Conservation (phyloP, 2,797 vertebrate species). For the Acanthurus tractus region DNA sequence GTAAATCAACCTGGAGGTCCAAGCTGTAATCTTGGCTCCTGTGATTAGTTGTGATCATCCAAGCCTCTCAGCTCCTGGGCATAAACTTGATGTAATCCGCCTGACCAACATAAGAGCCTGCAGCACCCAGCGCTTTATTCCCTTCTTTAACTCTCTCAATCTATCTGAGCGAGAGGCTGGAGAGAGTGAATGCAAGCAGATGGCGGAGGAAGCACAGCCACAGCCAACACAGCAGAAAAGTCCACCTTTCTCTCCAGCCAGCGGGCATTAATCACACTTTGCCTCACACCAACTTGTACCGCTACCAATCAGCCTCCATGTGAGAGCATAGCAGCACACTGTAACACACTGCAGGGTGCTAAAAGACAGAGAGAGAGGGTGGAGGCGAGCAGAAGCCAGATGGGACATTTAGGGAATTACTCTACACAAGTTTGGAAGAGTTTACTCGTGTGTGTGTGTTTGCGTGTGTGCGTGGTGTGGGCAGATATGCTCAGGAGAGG, state of each 20-base stretch:
- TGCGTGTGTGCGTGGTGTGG: background rate
- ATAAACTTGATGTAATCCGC: slow-evolving; percentile 12
- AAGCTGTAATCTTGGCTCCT: background rate
- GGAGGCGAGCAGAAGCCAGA: slow-evolving; percentile 14
- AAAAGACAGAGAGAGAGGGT: background rate
- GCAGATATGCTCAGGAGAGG: background rate
- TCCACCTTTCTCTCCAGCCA: slow-evolving; percentile 44
- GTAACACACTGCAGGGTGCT: slow-evolving; percentile 10
- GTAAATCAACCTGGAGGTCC: slow-evolving; percentile 16
- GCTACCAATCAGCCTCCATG: slow-evolving; percentile 25
- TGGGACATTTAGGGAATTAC: slow-evolving; percentile 35
- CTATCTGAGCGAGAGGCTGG: slow-evolving; percentile 12
- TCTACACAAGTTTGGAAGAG: slow-evolving; percentile 5
- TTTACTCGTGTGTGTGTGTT: background rate
- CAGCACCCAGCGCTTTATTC: slow-evolving; percentile 14
- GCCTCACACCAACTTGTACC: slow-evolving; percentile 23
- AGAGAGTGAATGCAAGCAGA: slow-evolving; percentile 36
- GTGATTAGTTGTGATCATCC: slow-evolving; percentile 19
- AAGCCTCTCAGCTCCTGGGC: slow-evolving; percentile 2
- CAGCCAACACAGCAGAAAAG: slow-evolving; percentile 47
- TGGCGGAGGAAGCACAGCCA: slow-evolving; percentile 40
- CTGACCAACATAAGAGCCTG: background rate
- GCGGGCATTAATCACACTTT: slow-evolving; percentile 54
- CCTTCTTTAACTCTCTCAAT: slow-evolving; percentile 13
- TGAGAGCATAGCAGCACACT: slow-evolving; percentile 17